Conservation (phyloP, 1,140 invertebrate genomes). For the Drosophila burlai region DNA sequence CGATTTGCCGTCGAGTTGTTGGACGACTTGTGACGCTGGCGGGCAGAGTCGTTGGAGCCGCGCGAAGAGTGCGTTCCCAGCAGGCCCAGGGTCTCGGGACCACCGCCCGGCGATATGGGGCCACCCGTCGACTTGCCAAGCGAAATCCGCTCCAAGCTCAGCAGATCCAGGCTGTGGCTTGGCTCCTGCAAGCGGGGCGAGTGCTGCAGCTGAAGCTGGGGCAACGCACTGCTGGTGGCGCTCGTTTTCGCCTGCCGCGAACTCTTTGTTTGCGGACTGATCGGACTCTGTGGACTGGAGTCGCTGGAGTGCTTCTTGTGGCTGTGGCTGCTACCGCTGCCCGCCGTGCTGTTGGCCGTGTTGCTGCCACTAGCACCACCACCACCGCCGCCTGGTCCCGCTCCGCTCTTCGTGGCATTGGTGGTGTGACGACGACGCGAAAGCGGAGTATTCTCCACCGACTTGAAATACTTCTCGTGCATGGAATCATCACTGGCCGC, state of each 20-base stretch:
- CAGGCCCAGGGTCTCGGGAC: conserved; percentile 73
- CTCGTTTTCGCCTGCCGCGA: conserved; percentile 75
- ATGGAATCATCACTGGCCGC: conserved; percentile 90
- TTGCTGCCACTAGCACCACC: conserved; percentile 71
- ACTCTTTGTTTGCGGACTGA: conserved; percentile 80
- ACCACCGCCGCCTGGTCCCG: conserved; percentile 34
- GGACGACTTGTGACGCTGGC: conserved; percentile 69
- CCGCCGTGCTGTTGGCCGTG: conserved; percentile 71
- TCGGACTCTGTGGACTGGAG: conserved; percentile 84
- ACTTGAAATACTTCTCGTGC: conserved; percentile 92
- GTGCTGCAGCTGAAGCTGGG: conserved; percentile 60
- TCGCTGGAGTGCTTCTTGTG: conserved; percentile 84
- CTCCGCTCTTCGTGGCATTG: conserved; percentile 60
- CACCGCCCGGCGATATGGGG: conserved; percentile 69
- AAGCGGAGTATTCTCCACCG: conserved; percentile 87
- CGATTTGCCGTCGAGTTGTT: conserved; percentile 70
- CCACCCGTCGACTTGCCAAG: conserved; percentile 49
- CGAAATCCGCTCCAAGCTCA: conserved; percentile 73
- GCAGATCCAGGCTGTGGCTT: conserved; percentile 60
- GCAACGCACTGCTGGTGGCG: conserved; percentile 67
- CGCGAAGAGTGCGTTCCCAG: conserved; percentile 75
- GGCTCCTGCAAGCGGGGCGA: conserved; percentile 70
- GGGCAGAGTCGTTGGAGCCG: conserved; percentile 76
- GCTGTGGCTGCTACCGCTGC: conserved; percentile 68
- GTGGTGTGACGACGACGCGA: conserved; percentile 86